Evolutionary conservation across 2,113 vertebrate genomes (phyloP).

Genomic region (Stigmatopora argus): DNA sequence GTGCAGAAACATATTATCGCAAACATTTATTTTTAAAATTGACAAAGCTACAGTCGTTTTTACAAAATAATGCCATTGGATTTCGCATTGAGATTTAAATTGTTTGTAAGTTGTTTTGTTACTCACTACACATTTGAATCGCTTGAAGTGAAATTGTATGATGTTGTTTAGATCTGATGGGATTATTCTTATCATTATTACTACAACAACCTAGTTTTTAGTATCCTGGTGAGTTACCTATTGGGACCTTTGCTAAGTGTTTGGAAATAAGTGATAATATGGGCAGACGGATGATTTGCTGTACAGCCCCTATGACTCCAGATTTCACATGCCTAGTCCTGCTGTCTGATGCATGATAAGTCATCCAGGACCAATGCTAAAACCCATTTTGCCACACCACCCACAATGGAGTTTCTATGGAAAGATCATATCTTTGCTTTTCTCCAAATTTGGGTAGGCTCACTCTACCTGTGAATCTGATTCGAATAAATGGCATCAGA

Average conservation of each 20-base stretch:
- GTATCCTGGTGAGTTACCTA: slow-evolving; percentile 35
- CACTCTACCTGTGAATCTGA: not conserved
- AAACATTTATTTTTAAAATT: slow-evolving; percentile 7
- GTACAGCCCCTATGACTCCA: slow-evolving; percentile 53
- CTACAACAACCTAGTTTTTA: slow-evolving; percentile 20
- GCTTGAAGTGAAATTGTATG: not conserved
- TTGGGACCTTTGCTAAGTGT: slow-evolving; percentile 1
- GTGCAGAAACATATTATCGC: not conserved
- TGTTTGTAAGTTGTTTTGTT: not conserved
- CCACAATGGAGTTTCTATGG: slow-evolving; percentile 41
- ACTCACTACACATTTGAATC: not conserved
- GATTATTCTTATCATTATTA: slow-evolving; percentile 1
- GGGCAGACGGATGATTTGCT: slow-evolving; percentile 51
- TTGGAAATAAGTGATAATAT: slow-evolving; percentile 44
- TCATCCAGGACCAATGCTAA: slow-evolving; percentile 36
- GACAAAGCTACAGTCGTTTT: not conserved
- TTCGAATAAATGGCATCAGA: not conserved
- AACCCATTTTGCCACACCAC: slow-evolving; percentile 49
- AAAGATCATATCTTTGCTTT: slow-evolving; percentile 43
- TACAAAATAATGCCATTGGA: not conserved
- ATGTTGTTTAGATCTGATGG: not conserved
- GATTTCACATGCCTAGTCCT: slow-evolving; percentile 56
- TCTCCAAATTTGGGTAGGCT: not conserved
- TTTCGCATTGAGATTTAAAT: not conserved
- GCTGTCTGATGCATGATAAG: slow-evolving; percentile 47